These are phyloP conservation scores for Latrodectus hesperus DNA, from an alignment of 2,888 invertebrate genomes.

Conservation along the genomic window DNA sequence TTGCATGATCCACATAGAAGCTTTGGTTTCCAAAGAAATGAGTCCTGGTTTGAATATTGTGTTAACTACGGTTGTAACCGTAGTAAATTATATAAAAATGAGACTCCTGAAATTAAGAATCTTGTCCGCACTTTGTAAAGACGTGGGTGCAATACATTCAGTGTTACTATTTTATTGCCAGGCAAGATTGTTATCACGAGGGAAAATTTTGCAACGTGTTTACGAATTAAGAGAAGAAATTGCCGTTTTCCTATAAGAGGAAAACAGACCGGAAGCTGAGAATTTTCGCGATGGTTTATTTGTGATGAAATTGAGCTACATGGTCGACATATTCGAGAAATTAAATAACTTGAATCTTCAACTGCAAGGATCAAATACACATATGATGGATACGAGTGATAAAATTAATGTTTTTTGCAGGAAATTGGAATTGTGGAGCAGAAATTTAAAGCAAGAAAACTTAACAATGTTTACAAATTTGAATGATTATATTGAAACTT, in stretches of 20 bases:
- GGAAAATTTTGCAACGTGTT: not conserved
- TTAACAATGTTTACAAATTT: not conserved
- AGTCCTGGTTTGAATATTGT: too few species aligned
- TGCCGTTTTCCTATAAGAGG: constrained; percentile 25
- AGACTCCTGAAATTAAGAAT: too few species aligned
- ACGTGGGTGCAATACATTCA: not conserved
- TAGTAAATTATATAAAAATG: too few species aligned
- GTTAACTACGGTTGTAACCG: too few species aligned
- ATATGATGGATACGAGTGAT: constrained; percentile 45
- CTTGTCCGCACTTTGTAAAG: not conserved
- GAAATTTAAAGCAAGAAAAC: constrained; percentile 5
- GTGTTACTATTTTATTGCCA: not conserved
- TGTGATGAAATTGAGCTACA: constrained; percentile 57
- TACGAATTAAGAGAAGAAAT: not conserved
- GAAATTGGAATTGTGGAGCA: not conserved
- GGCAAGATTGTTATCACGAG: not conserved
- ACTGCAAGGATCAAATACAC: constrained; percentile 45
- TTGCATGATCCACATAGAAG: too few species aligned
- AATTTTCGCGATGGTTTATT: constrained; percentile 54
- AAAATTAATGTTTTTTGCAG: not conserved
- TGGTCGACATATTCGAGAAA: constrained; percentile 58
- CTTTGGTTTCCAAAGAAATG: too few species aligned
- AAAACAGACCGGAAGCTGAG: constrained; percentile 42
- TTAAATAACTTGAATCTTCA: constrained; percentile 54
- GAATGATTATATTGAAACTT: constrained; percentile 18